Evolutionary conservation across 2,113 vertebrate genomes (phyloP), one percentile per base, ranked within the genome.

Genomic region (Menura novaehollandiae): DNA sequence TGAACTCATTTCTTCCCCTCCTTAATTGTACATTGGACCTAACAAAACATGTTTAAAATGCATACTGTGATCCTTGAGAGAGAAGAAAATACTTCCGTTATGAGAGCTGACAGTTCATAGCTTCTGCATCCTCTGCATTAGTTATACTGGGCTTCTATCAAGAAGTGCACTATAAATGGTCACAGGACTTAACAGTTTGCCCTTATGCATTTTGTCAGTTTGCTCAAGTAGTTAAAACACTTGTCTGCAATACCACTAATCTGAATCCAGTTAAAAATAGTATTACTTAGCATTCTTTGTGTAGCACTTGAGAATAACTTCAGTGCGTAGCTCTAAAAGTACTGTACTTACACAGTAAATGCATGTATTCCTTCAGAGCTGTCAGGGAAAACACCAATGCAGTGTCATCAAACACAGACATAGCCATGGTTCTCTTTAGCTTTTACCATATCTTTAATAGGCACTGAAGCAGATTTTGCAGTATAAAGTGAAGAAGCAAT

Each of bases 131-230:
- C 79, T 89, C 93, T 95, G 74, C 52, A 43, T 93, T 91, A 92
- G 96, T 80, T 95, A 64, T 87, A 78, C 94, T 90, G 94, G 71
- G 56, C 80, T 95, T 97, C 83, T 96, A 51, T 97, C 67, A 93
- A 94, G 94, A 79, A 93, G 80, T 43, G 93, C 84, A 69, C 97
- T 97, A 80, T 94, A 95, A 87, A 95, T 91, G 95, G 89, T 94
- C 83, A 95, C 60, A 92, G 46, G 89, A 87, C 56, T 95, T 77
- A 93, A 88, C 60, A 96, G 94, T 87, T 96, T 76, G 55, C 67
- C 68, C 56, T 87, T 95, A 82, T 12, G 78, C 88, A 78, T 96
- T 97, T 96, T 95, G 72, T 88, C 64, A 76, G 52, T 88, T 84
- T 88, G 71, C 77, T 94, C 68, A 59, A 88, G 75, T 73, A 69